These are phyloP conservation scores for Gymnosoma rotundatum DNA, from an alignment of 2,888 invertebrate species.

Conservation along the genomic window DNA sequence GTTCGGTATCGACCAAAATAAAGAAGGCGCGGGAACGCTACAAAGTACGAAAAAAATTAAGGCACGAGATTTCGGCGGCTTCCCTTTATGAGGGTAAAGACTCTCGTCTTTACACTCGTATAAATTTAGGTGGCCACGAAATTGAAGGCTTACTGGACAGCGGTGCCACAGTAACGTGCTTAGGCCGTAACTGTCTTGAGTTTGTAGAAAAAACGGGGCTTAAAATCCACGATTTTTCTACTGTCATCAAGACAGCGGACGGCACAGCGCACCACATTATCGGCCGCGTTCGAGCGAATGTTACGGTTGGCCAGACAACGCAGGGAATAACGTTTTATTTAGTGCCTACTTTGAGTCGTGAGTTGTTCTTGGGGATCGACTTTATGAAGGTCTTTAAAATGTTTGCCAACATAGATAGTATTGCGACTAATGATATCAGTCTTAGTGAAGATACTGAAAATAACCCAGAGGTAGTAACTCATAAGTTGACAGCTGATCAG, in stretches of 20 bases:
- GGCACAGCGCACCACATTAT: background rate
- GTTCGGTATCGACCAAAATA: background rate
- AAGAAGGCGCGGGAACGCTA: slow-evolving; percentile 4
- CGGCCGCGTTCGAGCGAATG: background rate
- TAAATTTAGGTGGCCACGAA: too few species aligned
- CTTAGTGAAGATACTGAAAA: background rate
- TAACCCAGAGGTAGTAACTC: background rate
- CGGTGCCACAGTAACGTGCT: slow-evolving; percentile 2
- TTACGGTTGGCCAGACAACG: background rate
- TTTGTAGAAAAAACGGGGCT: background rate
- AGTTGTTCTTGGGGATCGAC: slow-evolving; percentile 16
- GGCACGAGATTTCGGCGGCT: background rate
- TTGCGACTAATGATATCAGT: slow-evolving; percentile 10
- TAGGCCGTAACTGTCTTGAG: too few species aligned
- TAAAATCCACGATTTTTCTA: background rate
- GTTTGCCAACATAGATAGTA: slow-evolving; percentile 1
- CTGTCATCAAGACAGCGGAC: slow-evolving; percentile 4
- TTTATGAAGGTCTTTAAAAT: slow-evolving; percentile 13
- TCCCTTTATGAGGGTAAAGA: background rate
- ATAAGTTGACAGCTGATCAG: background rate
- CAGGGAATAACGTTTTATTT: too few species aligned
- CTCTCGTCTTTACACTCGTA: too few species aligned
- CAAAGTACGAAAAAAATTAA: background rate
- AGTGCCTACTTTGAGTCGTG: too few species aligned
- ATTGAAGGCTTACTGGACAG: background rate